phyloP scores from a whole-genome alignment of 2,888 invertebrate species.

The Fragum sueziense region DNA sequence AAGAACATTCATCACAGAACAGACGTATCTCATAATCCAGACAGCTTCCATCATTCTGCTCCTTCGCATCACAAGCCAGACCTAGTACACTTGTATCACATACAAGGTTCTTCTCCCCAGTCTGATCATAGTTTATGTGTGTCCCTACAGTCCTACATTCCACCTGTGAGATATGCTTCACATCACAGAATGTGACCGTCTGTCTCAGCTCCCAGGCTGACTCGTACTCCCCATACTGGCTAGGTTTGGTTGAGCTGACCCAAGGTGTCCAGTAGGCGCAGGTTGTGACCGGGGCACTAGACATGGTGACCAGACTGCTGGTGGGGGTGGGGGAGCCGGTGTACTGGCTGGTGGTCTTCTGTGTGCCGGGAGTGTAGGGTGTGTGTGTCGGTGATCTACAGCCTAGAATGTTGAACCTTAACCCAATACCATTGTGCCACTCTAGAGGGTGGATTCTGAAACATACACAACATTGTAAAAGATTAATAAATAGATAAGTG shows the following conservation, averaged over 20 bases:
- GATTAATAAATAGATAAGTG: too few species aligned
- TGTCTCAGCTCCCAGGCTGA: constrained; percentile 62
- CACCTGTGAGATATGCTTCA: constrained; percentile 39
- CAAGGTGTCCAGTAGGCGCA: constrained; percentile 76
- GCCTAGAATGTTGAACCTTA: constrained; percentile 73
- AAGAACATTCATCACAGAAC: constrained; percentile 73
- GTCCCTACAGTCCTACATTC: constrained; percentile 69
- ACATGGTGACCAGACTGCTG: background rate
- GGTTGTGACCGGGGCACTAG: constrained; percentile 39
- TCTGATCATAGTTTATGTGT: constrained; percentile 83
- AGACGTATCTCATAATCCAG: constrained; percentile 78
- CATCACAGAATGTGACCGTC: constrained; percentile 64
- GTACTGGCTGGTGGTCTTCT: constrained; percentile 24
- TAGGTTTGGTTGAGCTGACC: constrained; percentile 70
- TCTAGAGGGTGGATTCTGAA: constrained; percentile 67
- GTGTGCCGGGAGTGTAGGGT: constrained; percentile 46
- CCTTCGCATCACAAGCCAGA: constrained; percentile 44
- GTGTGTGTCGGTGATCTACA: constrained; percentile 67
- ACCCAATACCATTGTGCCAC: constrained; percentile 67
- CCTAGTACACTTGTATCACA: constrained; percentile 55
- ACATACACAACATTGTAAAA: too few species aligned
- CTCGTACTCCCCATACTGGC: constrained; percentile 65
- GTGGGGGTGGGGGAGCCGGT: constrained; percentile 22
- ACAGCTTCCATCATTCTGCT: constrained; percentile 67
- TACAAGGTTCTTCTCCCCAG: constrained; percentile 85